Evolutionary conservation across 1,140 invertebrate genomes (phyloP), one percentile per base, ranked within the genome.

Genomic region (Drosophila subpulchrella): DNA sequence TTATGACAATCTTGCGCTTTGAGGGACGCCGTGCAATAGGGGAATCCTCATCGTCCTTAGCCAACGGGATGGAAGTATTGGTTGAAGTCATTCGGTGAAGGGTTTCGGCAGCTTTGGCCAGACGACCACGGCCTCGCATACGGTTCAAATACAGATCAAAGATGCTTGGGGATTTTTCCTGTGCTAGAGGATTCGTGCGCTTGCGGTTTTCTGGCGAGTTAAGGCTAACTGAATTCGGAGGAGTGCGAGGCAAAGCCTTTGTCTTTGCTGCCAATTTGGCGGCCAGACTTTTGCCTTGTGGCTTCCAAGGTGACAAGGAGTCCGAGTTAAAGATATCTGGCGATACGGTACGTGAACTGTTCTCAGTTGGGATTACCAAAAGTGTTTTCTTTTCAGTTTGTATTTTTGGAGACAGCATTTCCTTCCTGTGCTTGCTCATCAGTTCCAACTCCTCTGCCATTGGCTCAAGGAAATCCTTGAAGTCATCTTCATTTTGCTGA

Each of bases 1-100:
- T 91, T 27, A 72, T 80, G 8, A 75, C 44, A n/a, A 89, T 73
- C 67, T 91, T 91, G 0, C 90, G 75, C 15, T 91, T 91, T 2
- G 63, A 51, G 6, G 71, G 32, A 27, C 67, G 66, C 0, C 76
- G 71, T 17, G 82, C 12, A 44, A 88, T 73, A 0, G 79, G 84
- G 0, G 86, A 90, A 34, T 90, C 83, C 17, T 88, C 70, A 7
- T 58, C 56, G 10, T 63, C 39, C 7, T 27, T 55, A 8, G 2
- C 4, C 13, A 17, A 4, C 7, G 42, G 8, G 8, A 20, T 53
- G 13, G 62, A 20, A 7, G 15, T 12, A 12, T 51, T 38, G 5
- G 27, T 38, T 11, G 27, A 54, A 53, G 71, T 78, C 34, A 55
- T 36, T 5, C 57, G 24, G 32, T 89, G 84, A n/a, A 88, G 20